Base-by-base conservation (phyloP, 1,140 invertebrate species). In the Drosophila tsacasi region DNA sequence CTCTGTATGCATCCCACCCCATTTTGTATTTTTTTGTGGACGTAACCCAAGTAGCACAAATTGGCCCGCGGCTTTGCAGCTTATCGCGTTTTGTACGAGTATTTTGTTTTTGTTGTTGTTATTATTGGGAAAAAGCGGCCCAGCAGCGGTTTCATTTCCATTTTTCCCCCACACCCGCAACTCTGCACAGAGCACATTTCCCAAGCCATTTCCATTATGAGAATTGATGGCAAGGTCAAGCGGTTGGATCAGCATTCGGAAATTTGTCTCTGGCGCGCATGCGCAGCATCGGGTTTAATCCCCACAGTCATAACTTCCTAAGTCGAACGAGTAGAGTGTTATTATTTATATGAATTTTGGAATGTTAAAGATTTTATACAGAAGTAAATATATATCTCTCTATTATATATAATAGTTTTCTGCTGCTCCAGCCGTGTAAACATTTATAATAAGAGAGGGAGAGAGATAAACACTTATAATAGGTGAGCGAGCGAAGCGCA, bases 141-240 rank as follows among this genome's bases (percentile, higher is more conserved):
- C 52, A 79, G 76, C 47, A 76, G 71, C 81, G 78, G 75, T 81
- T 84, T 81, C 42, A 73, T 55, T 78, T 79, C 67, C 59, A 60
- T 63, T 77, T 72, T 27, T 49, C 40, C 52, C 54, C 58, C 42
- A 25, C n/a, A n/a, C n/a, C n/a, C n/a, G 19, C 13, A 0, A 30
- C 49, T 23, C 60, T 23, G n/a, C 19, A 40, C 76, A 25, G 23
- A 52, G 30, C 46, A 50, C 60, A 62, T 62, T 63, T 69, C 35
- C 35, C 66, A 52, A 67, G 32, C 63, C 67, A 71, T 68, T 55
- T 68, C 67, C 74, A 85, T 84, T 84, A 84, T 75, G 73, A 79
- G 78, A 90, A 89, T 85, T 82, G 81, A 89, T 89, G 79, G 85
- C 85, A 89, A 89, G 85, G 85, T 89, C 85, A 89, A 87, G 72